Evolutionary conservation across 2,888 invertebrate species (phyloP), one percentile per base, ranked within the genome.

Genomic region (Stegana nigrithorax): DNA sequence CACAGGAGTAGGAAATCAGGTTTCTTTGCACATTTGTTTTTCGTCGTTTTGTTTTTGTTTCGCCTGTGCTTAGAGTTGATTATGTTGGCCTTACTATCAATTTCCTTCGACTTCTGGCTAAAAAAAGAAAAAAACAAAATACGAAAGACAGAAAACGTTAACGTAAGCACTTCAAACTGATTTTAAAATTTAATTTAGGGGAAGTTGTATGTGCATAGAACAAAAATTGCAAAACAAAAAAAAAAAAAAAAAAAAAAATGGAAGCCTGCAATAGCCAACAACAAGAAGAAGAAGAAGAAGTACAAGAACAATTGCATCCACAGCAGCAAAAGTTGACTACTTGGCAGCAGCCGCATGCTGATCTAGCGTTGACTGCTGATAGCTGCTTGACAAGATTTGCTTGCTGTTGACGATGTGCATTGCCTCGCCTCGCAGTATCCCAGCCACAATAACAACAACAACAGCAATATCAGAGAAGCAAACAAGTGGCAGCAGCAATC

Each of bases 1-100:
- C 81, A 81, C 79, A 67, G 62, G 32, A 19, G 12, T n/a, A 55
- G 36, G 53, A 55, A 55, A 55, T 55, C 53, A 55, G 53, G 53
- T 55, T 55, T 55, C 14, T 39, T 39, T n/a, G 21, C 21, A 19
- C 53, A 19, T 55, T 55, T 19, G 26, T 10, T 23, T 45, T 23
- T 21, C 12, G 12, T 19, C 23, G 12, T 19, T 12, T 45, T 8
- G 12, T 45, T 26, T 10, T 26, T 50, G 14, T 14, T 50, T 50
- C 26, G 8, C 45, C 23, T 21, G 19, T 29, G 51, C 21, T 17
- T 51, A n/a, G 32, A 36, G 14, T 17, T 10, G 6, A 12, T 36
- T 27, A 21, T 55, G 25, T 55, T 55, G 53, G 53, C 8, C 53
- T 17, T 21, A 36, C 53, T 32, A 55, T 32, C 53, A 55, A 55